Evolutionary conservation across 2,888 invertebrate genomes (phyloP).

Genomic region (Polyommatus iphigenia): DNA sequence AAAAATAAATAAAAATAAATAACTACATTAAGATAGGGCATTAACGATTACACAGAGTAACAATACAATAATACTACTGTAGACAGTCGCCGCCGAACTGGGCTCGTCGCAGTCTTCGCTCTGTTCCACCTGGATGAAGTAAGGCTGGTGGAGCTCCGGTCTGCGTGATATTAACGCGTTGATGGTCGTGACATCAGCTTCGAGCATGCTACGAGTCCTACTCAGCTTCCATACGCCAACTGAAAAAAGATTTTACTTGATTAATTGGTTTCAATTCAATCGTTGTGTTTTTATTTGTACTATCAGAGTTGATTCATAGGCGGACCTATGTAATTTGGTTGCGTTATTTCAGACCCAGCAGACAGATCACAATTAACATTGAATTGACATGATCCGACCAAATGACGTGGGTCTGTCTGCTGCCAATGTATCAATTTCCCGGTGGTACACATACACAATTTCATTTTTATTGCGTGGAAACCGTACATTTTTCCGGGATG

Average conservation of each 20-base stretch:
- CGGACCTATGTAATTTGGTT: too few species aligned
- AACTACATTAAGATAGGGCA: slow-evolving; percentile 43
- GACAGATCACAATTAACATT: too few species aligned
- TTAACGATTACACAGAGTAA: slow-evolving; percentile 56
- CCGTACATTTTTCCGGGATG: too few species aligned
- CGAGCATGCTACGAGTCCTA: slow-evolving; percentile 51
- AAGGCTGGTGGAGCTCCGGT: slow-evolving; percentile 56
- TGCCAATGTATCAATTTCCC: too few species aligned
- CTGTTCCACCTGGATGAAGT: slow-evolving; percentile 57
- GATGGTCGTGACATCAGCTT: slow-evolving; percentile 46
- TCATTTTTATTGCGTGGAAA: too few species aligned
- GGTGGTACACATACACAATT: too few species aligned
- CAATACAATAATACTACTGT: slow-evolving; percentile 62
- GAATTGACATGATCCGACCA: too few species aligned
- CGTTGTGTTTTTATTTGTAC: too few species aligned
- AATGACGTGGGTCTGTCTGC: too few species aligned
- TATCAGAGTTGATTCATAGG: too few species aligned
- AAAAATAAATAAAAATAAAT: slow-evolving; percentile 21
- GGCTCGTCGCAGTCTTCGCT: slow-evolving; percentile 60
- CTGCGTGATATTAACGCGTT: slow-evolving; percentile 47
- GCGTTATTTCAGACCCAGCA: too few species aligned
- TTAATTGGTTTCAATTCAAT: too few species aligned
- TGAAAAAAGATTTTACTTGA: slow-evolving; percentile 40
- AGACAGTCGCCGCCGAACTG: slow-evolving; percentile 54
- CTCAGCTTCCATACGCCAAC: slow-evolving; percentile 70